These are phyloP conservation scores for Ranitomeya variabilis DNA, from an alignment of 2,113 vertebrate genomes.

Conservation along the genomic window DNA sequence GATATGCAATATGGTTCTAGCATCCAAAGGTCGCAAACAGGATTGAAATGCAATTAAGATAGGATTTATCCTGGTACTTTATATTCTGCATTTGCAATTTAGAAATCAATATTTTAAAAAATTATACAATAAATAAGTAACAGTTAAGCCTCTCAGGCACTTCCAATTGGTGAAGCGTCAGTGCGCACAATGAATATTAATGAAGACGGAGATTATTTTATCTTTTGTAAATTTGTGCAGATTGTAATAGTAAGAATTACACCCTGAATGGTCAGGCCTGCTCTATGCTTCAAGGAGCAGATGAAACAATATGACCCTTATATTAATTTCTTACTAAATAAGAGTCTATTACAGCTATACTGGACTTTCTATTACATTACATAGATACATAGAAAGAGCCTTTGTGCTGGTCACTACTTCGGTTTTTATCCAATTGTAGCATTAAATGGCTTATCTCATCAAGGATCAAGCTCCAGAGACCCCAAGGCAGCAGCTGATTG, in stretches of 20 bases:
- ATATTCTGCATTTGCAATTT: slow-evolving; percentile 65
- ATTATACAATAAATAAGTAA: slow-evolving; percentile 66
- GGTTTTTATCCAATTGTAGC: too few species aligned
- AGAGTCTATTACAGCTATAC: neutral
- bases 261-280: neutral
- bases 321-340: neutral
- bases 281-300: neutral
- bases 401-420: too few species aligned
- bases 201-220: slow-evolving; percentile 31
- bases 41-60: slow-evolving; percentile 69
- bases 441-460: too few species aligned
- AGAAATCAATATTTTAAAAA: slow-evolving; percentile 66
- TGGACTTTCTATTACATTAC: too few species aligned
- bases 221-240: neutral
- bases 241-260: slow-evolving; percentile 14
- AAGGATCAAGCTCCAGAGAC: too few species aligned
- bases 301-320: neutral
- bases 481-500: too few species aligned
- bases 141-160: slow-evolving; percentile 60
- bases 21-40: slow-evolving; percentile 64
- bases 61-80: slow-evolving; percentile 64
- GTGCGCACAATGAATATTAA: slow-evolving; percentile 55
- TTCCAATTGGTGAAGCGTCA: slow-evolving; percentile 44
- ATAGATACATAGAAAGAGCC: too few species aligned
- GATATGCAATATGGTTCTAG: slow-evolving; percentile 63